Percentiles rank a stretch among this genome's conserved stretches.
Evolutionary conservation across 53 echinoderm and acorn worm genomes (phyloP).

Genomic region (Holothuria scabra): DNA sequence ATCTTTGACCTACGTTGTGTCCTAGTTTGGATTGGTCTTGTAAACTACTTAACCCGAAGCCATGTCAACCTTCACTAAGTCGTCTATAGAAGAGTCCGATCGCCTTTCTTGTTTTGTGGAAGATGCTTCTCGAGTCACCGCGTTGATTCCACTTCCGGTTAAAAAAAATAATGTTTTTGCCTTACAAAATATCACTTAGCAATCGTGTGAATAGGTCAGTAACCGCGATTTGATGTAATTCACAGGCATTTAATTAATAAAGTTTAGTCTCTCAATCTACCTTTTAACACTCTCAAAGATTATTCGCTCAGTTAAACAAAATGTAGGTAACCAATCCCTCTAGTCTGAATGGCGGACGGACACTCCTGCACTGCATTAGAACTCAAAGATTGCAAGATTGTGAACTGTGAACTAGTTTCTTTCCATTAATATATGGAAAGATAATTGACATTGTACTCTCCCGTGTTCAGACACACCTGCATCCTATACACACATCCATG

Average conservation of each 20-base stretch:
- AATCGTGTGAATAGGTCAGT: background rate
- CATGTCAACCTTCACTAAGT: conserved; percentile 34
- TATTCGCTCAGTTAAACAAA: too few relatives aligned
- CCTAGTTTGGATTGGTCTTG: background rate
- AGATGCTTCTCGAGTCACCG: conserved; percentile 19
- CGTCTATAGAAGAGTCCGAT: conserved; percentile 4
- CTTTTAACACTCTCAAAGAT: too few relatives aligned
- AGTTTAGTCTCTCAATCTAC: too few relatives aligned
- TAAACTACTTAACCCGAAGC: conserved; percentile 23
- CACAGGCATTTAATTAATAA: conserved; percentile 4
- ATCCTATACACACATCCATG: too few relatives aligned
- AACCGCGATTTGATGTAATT: conserved; percentile 6
- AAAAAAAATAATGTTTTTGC: conserved; percentile 21
- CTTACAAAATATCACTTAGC: conserved; percentile 3
- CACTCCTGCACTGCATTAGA: too few relatives aligned
- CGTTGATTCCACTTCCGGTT: conserved; percentile 38
- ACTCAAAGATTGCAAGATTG: too few relatives aligned
- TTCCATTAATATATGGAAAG: too few relatives aligned
- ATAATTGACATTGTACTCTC: too few relatives aligned
- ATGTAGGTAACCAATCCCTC: too few relatives aligned
- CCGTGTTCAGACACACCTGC: too few relatives aligned
- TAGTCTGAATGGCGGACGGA: too few relatives aligned
- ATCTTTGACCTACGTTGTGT: conserved; percentile 18
- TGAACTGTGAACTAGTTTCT: too few relatives aligned
- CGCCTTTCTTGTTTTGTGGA: background rate